Conservation (phyloP, 2,113 vertebrate species). For the Perognathus longimembris region DNA sequence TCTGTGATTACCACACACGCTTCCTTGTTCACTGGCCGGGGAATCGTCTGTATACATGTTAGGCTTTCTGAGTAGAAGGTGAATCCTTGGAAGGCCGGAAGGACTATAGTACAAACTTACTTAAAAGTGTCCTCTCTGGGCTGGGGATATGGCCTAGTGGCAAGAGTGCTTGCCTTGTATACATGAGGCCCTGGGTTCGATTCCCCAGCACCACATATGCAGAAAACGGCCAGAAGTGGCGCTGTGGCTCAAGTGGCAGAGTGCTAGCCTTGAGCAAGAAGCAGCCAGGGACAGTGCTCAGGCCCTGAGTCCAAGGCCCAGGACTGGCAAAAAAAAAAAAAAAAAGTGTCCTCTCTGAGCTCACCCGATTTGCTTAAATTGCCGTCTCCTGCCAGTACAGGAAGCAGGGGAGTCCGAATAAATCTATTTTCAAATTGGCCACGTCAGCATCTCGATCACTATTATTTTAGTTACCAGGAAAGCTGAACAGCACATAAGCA, state of each 20-base stretch:
- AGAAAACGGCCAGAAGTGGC: no score
- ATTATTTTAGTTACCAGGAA: background rate
- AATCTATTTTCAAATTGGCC: slow-evolving; percentile 12
- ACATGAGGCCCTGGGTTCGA: no score
- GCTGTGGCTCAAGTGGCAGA: no score
- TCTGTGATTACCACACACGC: background rate
- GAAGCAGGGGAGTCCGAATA: background rate
- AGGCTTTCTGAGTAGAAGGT: background rate
- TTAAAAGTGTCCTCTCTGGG: no score
- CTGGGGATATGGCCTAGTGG: no score
- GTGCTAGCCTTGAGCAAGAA: no score
- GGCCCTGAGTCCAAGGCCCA: no score
- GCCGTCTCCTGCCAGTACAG: background rate
- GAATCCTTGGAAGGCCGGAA: background rate
- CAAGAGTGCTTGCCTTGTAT: no score
- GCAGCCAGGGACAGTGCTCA: no score
- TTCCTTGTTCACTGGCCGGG: background rate
- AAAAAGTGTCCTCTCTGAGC: background rate
- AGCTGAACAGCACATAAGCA: background rate
- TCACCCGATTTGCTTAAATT: background rate
- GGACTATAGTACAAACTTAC: background rate
- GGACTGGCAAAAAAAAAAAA: no score
- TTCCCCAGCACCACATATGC: no score
- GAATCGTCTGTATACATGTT: background rate
- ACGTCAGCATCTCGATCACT: background rate